phyloP scores from a whole-genome alignment of 2,888 invertebrate genomes.

The Ochlodes sylvanus region DNA sequence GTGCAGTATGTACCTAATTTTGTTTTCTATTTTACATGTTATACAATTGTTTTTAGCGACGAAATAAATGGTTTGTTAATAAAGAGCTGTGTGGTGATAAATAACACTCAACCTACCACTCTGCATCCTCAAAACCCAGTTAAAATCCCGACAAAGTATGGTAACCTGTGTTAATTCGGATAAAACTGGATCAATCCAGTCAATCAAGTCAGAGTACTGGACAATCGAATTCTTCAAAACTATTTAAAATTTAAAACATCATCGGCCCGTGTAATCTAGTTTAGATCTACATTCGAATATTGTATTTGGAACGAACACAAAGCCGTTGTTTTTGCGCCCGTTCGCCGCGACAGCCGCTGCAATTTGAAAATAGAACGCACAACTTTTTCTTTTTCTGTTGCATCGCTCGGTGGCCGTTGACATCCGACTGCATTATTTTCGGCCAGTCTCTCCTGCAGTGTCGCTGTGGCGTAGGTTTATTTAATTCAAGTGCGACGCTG shows the following conservation, averaged over 20 bases:
- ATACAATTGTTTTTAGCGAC: too few species aligned
- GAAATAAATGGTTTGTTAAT: too few species aligned
- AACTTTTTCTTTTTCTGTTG: constrained; percentile 73
- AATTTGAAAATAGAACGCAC: constrained; percentile 63
- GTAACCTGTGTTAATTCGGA: neutral
- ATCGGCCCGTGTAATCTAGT: constrained; percentile 3
- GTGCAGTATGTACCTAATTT: too few species aligned
- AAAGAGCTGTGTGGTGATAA: too few species aligned
- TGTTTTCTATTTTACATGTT: too few species aligned
- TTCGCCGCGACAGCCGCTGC: constrained; percentile 51
- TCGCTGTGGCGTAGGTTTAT: constrained; percentile 61
- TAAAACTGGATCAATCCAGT: neutral
- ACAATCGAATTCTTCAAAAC: constrained; percentile 1
- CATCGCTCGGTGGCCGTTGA: constrained; percentile 75
- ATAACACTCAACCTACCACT: too few species aligned
- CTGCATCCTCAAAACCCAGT: neutral
- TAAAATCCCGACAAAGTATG: neutral
- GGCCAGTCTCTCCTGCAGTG: constrained; percentile 72
- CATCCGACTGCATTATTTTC: constrained; percentile 77
- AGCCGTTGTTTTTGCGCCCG: constrained; percentile 39
- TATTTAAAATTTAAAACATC: constrained; percentile 8
- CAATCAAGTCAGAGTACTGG: too few species aligned
- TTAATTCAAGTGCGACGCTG: constrained; percentile 32
- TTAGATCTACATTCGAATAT: constrained; percentile 24
- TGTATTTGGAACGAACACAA: constrained; percentile 24